phyloP scores from a whole-genome alignment of 2,113 vertebrate genomes.

The Polyodon spathula region DNA sequence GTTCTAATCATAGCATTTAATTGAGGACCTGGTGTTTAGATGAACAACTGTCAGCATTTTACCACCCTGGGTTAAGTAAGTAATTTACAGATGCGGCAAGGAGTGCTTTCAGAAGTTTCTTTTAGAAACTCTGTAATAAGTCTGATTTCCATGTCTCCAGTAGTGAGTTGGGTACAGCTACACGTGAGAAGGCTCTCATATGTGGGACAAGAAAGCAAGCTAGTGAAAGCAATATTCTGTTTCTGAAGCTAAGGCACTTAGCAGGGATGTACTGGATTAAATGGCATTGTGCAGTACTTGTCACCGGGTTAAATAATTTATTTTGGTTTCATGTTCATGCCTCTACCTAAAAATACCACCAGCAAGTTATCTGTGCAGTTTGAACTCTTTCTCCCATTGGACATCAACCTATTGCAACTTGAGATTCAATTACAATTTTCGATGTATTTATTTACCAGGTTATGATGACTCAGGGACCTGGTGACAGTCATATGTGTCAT shows the following conservation, averaged over 20 bases:
- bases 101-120: not conserved
- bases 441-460: no score
- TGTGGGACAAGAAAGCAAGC: not conserved
- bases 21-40: not conserved
- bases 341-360: not conserved
- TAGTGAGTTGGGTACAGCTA: not conserved
- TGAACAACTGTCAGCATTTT: not conserved
- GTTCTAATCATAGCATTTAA: not conserved
- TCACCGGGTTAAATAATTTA: slow-evolving; percentile 1
- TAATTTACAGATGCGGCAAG: not conserved
- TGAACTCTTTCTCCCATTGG: not conserved
- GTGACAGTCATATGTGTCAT: no score
- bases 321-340: not conserved
- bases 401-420: no score
- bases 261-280: not conserved
- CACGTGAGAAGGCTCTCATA: not conserved
- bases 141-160: not conserved
- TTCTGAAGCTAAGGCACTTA: not conserved
- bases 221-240: slow-evolving; percentile 5
- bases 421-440: no score
- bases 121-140: not conserved
- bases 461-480: no score
- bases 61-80: not conserved
- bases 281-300: not conserved
- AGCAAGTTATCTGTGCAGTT: not conserved